phyloP scores from a whole-genome alignment of 1,140 invertebrate species.

The Calephelis virginiensis region DNA sequence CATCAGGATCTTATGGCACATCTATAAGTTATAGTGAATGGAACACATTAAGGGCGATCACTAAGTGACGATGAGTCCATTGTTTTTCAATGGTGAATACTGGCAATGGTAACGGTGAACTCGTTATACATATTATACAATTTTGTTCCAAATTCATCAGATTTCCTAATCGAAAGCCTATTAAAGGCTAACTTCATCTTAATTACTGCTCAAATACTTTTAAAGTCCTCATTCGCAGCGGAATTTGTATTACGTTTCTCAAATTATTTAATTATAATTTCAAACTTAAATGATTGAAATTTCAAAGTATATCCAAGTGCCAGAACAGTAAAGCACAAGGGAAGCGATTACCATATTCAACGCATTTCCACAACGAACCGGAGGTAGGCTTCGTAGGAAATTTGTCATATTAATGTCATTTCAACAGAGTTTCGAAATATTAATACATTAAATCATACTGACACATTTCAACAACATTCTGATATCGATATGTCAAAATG shows the following conservation, averaged over 20 bases:
- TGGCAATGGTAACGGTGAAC: too few relatives aligned
- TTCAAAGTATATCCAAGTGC: constrained; percentile 54
- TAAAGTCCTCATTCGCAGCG: constrained; percentile 6
- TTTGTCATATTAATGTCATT: constrained; percentile 74
- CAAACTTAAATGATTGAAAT: constrained; percentile 47
- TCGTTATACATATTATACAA: too few relatives aligned
- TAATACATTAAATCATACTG: constrained; percentile 64
- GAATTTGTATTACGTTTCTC: constrained; percentile 10
- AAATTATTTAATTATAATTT: constrained; percentile 21
- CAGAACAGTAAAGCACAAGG: constrained; percentile 48
- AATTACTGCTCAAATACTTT: constrained; percentile 10
- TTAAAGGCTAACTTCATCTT: constrained; percentile 20
- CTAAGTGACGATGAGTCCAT: too few relatives aligned
- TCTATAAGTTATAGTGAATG: too few relatives aligned
- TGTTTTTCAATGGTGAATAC: too few relatives aligned
- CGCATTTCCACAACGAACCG: constrained; percentile 53
- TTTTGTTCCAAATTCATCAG: too few relatives aligned
- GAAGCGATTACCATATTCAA: constrained; percentile 69
- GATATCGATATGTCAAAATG: constrained; percentile 40
- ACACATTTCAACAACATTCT: constrained; percentile 46
- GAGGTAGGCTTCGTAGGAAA: constrained; percentile 60
- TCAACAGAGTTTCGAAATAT: constrained; percentile 50
- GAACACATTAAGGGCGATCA: too few relatives aligned
- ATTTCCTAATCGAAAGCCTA: not conserved
- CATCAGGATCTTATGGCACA: too few relatives aligned